A percentile compares a stretch with the other conserved stretches of the same genome.
Evolutionary conservation across 2,797 vertebrate species (phyloP).

Genomic region (Gallinago stenura): DNA sequence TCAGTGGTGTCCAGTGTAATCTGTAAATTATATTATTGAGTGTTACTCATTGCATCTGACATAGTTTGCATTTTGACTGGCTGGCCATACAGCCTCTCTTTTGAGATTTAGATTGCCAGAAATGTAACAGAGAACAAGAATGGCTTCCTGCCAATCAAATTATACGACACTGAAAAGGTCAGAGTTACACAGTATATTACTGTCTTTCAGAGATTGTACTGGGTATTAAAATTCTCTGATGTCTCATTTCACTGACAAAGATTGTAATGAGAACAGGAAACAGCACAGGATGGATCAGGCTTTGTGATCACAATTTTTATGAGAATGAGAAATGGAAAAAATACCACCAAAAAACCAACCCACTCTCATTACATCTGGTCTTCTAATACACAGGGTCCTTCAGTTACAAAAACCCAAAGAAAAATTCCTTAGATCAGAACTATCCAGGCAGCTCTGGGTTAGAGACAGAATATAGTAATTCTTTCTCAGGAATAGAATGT

Average conservation of each 20-base stretch:
- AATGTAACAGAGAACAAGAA: constrained; percentile 20
- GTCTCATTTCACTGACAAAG: constrained; percentile 41
- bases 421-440: neutral
- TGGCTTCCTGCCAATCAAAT: constrained; percentile 65
- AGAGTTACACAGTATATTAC: constrained; percentile 11
- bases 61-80: neutral
- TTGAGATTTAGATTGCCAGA: constrained; percentile 28
- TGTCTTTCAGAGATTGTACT: constrained; percentile 23
- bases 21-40: constrained; percentile 19
- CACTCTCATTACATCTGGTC: neutral
- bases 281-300: neutral
- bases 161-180: constrained; percentile 35
- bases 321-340: neutral
- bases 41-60: neutral
- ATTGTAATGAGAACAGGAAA: neutral
- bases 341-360: neutral
- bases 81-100: neutral
- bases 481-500: neutral
- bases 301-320: neutral
- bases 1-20: constrained; percentile 1
- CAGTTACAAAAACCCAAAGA: neutral
- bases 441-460: neutral
- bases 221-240: constrained; percentile 40
- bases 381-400: neutral
- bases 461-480: neutral